Evolutionary conservation across 1,140 invertebrate genomes (phyloP).

Genomic region (Cepaea nemoralis): DNA sequence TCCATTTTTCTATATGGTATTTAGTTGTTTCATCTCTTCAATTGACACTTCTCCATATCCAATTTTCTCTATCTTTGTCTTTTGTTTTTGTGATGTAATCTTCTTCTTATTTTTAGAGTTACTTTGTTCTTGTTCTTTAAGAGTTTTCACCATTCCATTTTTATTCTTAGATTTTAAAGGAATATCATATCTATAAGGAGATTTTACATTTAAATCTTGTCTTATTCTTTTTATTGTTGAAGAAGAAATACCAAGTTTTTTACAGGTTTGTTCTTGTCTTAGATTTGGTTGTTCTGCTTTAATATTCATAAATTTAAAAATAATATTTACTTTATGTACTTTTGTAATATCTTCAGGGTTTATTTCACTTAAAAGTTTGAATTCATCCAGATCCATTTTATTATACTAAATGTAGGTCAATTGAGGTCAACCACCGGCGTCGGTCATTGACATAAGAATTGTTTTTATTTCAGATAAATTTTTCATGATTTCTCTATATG

Average conservation of each 20-base stretch:
- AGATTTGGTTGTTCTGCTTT: neutral
- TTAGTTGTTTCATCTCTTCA: neutral
- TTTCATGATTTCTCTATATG: conserved; percentile 11
- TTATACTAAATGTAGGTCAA: neutral
- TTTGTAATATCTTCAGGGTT: neutral
- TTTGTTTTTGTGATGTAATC: neutral
- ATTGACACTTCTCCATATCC: neutral
- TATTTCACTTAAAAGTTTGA: conserved; percentile 2
- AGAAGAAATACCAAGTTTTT: neutral
- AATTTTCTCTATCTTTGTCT: neutral
- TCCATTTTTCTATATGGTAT: neutral
- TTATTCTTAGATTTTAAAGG: neutral
- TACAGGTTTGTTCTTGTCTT: neutral
- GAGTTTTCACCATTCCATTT: no score
- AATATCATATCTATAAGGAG: neutral
- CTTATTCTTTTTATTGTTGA: conserved; percentile 6
- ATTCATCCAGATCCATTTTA: conserved; percentile 4
- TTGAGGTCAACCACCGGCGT: neutral
- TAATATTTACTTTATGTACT: neutral
- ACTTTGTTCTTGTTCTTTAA: neutral
- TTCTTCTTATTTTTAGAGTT: neutral
- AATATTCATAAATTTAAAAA: neutral
- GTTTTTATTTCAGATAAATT: neutral
- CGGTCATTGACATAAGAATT: neutral
- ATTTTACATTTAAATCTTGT: neutral